phyloP scores from a whole-genome alignment of 2,797 vertebrate genomes.

The Ibycter americanus region DNA sequence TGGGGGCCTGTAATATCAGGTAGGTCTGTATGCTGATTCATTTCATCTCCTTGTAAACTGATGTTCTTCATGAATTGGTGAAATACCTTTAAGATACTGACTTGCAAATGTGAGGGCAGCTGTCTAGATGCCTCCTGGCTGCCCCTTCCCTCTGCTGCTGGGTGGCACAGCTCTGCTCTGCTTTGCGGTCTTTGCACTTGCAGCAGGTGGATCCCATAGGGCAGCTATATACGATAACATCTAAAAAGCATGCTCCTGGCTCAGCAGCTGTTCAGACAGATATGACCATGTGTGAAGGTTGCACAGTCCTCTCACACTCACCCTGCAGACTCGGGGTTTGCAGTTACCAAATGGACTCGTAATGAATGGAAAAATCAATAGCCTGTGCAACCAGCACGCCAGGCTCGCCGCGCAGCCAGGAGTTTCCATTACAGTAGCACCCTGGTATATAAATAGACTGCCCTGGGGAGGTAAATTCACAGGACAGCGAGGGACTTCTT shows the following conservation, averaged over 20 bases:
- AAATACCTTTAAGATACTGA: too few species aligned
- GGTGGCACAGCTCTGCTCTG: not conserved
- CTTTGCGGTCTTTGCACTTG: not conserved
- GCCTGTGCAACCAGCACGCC: fast-evolving
- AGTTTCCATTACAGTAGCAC: not conserved
- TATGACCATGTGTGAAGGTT: fast-evolving
- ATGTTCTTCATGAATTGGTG: not conserved
- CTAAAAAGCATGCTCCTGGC: fast-evolving
- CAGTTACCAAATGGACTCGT: fast-evolving
- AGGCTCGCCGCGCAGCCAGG: fast-evolving
- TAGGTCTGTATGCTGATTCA: not conserved
- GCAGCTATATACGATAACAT: fast-evolving
- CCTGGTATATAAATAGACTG: fast-evolving
- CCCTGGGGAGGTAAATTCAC: not conserved
- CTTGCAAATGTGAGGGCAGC: not conserved
- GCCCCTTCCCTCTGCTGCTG: not conserved
- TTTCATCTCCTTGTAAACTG: not conserved
- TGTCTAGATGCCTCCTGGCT: not conserved
- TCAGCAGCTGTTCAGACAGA: fast-evolving
- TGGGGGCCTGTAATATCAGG: fast-evolving
- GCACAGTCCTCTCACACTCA: not conserved
- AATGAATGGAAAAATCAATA: not conserved
- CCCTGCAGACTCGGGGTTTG: not conserved
- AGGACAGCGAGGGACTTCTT: fast-evolving
- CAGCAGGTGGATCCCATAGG: fast-evolving